Base-by-base conservation (phyloP, 2,113 vertebrate species). In the Lepus timidus region DNA sequence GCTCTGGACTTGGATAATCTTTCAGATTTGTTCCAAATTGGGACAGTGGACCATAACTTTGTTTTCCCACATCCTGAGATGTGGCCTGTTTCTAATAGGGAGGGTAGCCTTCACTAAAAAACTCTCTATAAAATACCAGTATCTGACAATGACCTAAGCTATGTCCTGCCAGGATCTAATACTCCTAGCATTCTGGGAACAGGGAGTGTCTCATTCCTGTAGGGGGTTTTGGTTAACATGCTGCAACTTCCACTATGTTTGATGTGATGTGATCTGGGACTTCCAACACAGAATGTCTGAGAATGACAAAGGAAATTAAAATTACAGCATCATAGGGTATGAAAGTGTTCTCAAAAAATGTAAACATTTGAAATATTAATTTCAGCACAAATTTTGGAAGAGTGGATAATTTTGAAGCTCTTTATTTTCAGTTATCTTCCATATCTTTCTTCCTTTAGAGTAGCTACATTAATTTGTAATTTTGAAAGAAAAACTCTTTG, bases 331-430 rank as follows among this genome's bases (percentile, higher is more conserved):
- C 11, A 9, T n/a, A 70, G 23, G 9, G 70, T 68, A 44, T 85
- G 29, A 20, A 14, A 92, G 27, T 61, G 6, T 87, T 81, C 29
- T 70, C 62, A 31, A 16, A 89, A 83, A 83, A 64, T 52, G 52
- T 6, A 90, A 85, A 80, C n/a, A 89, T 80, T 86, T 61, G 65
- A 71, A n/a, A 65, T 88, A 84, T 58, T 88, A 39, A 90, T 91
- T 93, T 91, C 27, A 80, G 90, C n/a, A 82, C 19, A 79, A 82
- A 64, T 82, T 44, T 65, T 92, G 31, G 94, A 93, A 73, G 2
- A 22, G 16, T 52, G 55, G 12, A 9, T 82, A 90, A 95, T 55
- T 90, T 88, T 86, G 12, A 71, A 97, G 75, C 6, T 51, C 90
- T 4, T 73, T 88, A 65, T 76, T 79, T 68, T 87, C 8, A 73